Percentiles rank a stretch among this genome's conserved stretches.
These are phyloP conservation scores for Fregetta grallaria DNA, from an alignment of 2,113 vertebrate species.

Conservation along the genomic window DNA sequence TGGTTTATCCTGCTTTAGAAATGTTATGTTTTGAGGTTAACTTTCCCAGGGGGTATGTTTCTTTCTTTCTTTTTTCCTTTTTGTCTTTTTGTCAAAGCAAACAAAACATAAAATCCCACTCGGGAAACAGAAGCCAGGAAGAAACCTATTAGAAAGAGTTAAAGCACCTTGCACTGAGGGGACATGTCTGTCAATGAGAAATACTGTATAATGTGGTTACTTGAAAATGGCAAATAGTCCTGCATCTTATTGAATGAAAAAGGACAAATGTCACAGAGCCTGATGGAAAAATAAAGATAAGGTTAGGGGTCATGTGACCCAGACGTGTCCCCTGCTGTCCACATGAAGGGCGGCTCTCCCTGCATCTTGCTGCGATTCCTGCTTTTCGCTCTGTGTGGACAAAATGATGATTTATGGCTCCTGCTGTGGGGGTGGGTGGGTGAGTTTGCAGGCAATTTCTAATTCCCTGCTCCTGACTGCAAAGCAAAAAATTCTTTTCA, in stretches of 20 bases:
- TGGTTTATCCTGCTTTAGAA: conserved; percentile 47
- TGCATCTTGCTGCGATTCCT: conserved; percentile 39
- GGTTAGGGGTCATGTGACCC: conserved; percentile 68
- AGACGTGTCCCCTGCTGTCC: conserved; percentile 62
- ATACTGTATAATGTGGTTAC: conserved; percentile 58
- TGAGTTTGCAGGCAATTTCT: conserved; percentile 37
- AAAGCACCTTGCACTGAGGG: conserved; percentile 39
- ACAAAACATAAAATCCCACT: conserved; percentile 58
- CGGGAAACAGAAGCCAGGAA: conserved; percentile 35
- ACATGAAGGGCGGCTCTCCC: conserved; percentile 61
- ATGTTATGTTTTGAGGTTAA: conserved; percentile 59
- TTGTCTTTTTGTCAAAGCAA: conserved; percentile 54
- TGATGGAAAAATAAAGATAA: conserved; percentile 66
- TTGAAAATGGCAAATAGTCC: conserved; percentile 62
- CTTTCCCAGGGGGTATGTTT: conserved; percentile 61
- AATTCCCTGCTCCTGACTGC: conserved; percentile 7
- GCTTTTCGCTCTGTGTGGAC: conserved; percentile 46
- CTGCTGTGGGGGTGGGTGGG: background rate
- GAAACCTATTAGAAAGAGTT: conserved; percentile 62
- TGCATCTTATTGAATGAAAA: conserved; percentile 67
- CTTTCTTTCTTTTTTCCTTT: conserved; percentile 52
- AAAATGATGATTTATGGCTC: conserved; percentile 59
- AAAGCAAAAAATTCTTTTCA: background rate
- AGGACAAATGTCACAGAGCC: conserved; percentile 66
- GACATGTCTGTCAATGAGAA: conserved; percentile 28